phyloP scores from a whole-genome alignment of 2,113 vertebrate species.

The Microcebus lehilahytsara region DNA sequence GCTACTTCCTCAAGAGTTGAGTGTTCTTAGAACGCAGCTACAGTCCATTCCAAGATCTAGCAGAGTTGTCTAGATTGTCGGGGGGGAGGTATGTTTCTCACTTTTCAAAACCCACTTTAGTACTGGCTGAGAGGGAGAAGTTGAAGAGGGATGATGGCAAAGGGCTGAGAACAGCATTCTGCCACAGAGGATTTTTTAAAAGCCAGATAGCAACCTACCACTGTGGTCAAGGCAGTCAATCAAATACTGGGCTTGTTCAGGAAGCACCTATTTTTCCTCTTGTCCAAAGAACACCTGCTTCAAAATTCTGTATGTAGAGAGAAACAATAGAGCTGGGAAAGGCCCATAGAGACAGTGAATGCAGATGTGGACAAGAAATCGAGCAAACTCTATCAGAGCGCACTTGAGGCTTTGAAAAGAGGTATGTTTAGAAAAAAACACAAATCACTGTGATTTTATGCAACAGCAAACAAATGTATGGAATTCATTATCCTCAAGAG shows the following conservation, averaged over 20 bases:
- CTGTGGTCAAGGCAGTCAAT: constrained; percentile 27
- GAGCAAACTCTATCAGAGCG: constrained; percentile 27
- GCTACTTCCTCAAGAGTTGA: background rate
- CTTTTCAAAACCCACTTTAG: constrained; percentile 41
- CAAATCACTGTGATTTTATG: constrained; percentile 64
- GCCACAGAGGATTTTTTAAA: background rate
- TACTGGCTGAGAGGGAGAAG: background rate
- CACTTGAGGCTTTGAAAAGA: constrained; percentile 40
- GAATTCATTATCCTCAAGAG: constrained; percentile 63
- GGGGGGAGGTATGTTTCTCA: background rate
- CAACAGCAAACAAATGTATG: constrained; percentile 59
- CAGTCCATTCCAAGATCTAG: background rate
- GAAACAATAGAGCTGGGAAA: background rate
- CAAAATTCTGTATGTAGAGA: background rate
- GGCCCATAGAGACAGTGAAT: background rate
- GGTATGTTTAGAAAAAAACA: constrained; percentile 56
- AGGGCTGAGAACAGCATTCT: background rate
- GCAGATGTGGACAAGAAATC: constrained; percentile 1
- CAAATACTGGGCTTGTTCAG: background rate
- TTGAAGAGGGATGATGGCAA: background rate
- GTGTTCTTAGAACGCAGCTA: background rate
- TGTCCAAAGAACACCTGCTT: background rate
- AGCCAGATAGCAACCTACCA: background rate
- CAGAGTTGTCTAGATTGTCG: background rate
- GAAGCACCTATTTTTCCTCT: background rate